Evolutionary conservation across 1,140 invertebrate genomes (phyloP), one percentile per base, ranked within the genome.

Genomic region (Zaprionus tsacasi): DNA sequence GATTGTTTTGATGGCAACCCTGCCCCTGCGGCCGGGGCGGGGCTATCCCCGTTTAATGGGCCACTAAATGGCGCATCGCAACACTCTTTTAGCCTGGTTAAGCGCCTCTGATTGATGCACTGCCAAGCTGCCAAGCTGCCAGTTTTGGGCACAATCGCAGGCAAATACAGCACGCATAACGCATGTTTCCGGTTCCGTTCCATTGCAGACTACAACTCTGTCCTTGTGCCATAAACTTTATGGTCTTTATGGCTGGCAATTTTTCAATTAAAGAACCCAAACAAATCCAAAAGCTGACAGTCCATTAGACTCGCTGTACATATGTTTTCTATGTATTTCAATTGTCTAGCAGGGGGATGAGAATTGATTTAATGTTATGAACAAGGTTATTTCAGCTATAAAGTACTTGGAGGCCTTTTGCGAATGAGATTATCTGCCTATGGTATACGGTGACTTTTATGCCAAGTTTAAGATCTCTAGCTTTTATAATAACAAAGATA

Each of bases 41-140:
- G 12, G n/a, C 36, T n/a, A 40, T 21, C 33, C 33, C 33, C 35
- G 69, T 72, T 56, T 82, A 82, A 82, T 82, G 76, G 74, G 65
- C 71, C 75, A 81, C 55, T 76, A 72, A 85, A 78, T 78, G 78
- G 68, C 65, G 38, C 66, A 69, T 56, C 57, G 33, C 66, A 61
- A 55, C 25, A 40, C 66, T 40, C 40, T 63, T 56, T 70, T 57
- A 55, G 58, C 58, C 27, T 1, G 6, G 33, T 58, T 61, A 70
- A 70, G 56, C 67, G 72, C 17, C 65, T 60, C 58, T 82, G 79
- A 87, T 86, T 82, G 82, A 85, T 83, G 77, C 81, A 77, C 64
- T 78, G 25, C 54, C n/a, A 55, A 55, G 36, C 64, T 78, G 25
- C 54, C n/a, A 55, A 55, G 36, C 27, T 30, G 30, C 13, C 35